phyloP scores from a whole-genome alignment of 2,888 invertebrate species.

The Tachina grossa region DNA sequence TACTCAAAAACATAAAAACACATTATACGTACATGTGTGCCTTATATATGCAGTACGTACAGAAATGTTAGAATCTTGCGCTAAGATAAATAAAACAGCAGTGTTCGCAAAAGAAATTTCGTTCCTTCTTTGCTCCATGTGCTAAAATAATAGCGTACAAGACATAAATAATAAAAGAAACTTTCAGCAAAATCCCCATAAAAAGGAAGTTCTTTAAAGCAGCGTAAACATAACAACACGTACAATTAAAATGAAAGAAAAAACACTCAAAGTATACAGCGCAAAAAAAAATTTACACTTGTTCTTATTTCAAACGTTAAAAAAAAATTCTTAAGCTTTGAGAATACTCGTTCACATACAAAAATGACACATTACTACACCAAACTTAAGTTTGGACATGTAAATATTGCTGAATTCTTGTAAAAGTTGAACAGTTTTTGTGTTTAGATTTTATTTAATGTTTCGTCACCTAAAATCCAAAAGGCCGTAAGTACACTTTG shows the following conservation, averaged over 20 bases:
- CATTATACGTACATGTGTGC: slow-evolving; percentile 32
- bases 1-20: slow-evolving; percentile 1
- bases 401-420: slow-evolving; percentile 38
- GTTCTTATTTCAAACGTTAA: slow-evolving; percentile 46
- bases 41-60: slow-evolving; percentile 52
- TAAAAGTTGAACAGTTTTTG: slow-evolving; percentile 17
- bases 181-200: slow-evolving; percentile 32
- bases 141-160: slow-evolving; percentile 5
- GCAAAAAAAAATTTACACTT: slow-evolving; percentile 60
- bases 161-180: slow-evolving; percentile 61
- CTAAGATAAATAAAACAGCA: slow-evolving; percentile 66
- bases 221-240: slow-evolving; percentile 63
- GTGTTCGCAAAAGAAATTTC: slow-evolving; percentile 15
- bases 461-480: no score
- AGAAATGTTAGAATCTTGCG: slow-evolving; percentile 73
- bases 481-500: no score
- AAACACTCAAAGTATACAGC: background rate
- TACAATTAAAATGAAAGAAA: slow-evolving; percentile 18
- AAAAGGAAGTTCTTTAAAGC: slow-evolving; percentile 62
- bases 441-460: background rate
- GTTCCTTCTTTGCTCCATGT: slow-evolving; percentile 5
- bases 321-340: background rate
- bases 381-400: slow-evolving; percentile 43
- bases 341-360: background rate
- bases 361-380: slow-evolving; percentile 20